Evolutionary conservation across 2,113 vertebrate species (phyloP), one percentile per base, ranked within the genome.

Genomic region (Phodopus roborovskii): DNA sequence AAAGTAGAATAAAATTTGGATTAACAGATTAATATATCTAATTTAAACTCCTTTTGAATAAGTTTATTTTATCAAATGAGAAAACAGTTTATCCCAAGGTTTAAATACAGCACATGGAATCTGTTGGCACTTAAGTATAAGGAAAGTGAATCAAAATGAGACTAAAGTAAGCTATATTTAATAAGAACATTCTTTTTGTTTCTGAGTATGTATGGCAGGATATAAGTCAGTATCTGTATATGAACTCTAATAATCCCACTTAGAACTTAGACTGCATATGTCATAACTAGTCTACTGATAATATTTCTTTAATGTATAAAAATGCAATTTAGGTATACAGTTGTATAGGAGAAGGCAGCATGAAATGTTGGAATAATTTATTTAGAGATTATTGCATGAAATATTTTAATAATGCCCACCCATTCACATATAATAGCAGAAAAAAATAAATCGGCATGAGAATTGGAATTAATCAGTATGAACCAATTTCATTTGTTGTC

Each of bases 121-220:
- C 28, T 73, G 1, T 58, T 90, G n/a, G 96, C 68, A 82, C 78
- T 68, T 28, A 68, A 36, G 73, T 82, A 74, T 91, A 53, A 58
- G 30, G 8, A 78, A 86, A 86, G 39, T 71, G 3, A 91, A 85
- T 78, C 22, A 88, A 75, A 95, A 71, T 78, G 60, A 53, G 16
- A 94, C 39, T 64, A 24, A 81, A 19, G 62, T 73, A 91, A 45
- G 33, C 83, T 89, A 88, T 88, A 62, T 5, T 82, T 82, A 68
- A 91, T 85, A 82, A 11, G 60, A 93, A 92, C 56, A 92, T n/a
- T 68, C 84, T 92, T 92, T 15, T 24, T 74, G 12, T 87, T 92
- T 92, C 42, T 56, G 45, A 78, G 70, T 77, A 71, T 20, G 50
- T 68, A 10, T 89, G 30, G 7, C 20, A 66, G 90, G 78, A 48